Evolutionary conservation across 1,140 invertebrate species (phyloP).

Genomic region (Berghia stephanieae): DNA sequence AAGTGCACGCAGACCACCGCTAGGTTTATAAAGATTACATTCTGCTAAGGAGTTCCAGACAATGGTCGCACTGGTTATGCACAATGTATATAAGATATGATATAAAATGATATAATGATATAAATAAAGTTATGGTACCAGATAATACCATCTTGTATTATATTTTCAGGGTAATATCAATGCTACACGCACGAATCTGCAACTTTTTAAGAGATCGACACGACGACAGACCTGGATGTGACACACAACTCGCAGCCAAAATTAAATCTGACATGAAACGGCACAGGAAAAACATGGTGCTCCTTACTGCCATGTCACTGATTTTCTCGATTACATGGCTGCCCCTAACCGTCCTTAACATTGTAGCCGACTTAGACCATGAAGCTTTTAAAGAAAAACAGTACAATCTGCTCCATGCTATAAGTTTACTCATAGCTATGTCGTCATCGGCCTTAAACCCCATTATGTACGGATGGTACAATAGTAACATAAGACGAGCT

Average conservation of each 20-base stretch:
- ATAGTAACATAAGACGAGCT: constrained; percentile 50
- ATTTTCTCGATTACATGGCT: constrained; percentile 68
- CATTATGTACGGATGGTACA: constrained; percentile 55
- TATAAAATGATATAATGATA: no score
- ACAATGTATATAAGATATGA: no score
- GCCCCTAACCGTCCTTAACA: constrained; percentile 70
- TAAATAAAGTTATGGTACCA: no score
- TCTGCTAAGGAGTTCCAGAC: no score
- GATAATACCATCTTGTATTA: no score
- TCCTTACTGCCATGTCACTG: constrained; percentile 67
- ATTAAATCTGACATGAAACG: constrained; percentile 55
- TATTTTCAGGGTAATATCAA: constrained; percentile 46
- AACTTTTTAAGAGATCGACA: constrained; percentile 64
- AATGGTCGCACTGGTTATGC: no score
- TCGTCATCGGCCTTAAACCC: constrained; percentile 64
- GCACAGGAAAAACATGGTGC: constrained; percentile 67
- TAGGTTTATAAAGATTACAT: no score
- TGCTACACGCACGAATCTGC: constrained; percentile 57
- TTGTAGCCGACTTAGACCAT: constrained; percentile 63
- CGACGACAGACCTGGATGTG: constrained; percentile 25
- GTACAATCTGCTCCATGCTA: constrained; percentile 69
- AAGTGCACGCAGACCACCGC: no score
- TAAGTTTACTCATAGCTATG: constrained; percentile 72
- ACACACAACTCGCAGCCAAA: constrained; percentile 68
- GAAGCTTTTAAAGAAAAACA: constrained; percentile 55